Evolutionary conservation across 1,140 invertebrate genomes (phyloP).

Genomic region (Achroia grisella): DNA sequence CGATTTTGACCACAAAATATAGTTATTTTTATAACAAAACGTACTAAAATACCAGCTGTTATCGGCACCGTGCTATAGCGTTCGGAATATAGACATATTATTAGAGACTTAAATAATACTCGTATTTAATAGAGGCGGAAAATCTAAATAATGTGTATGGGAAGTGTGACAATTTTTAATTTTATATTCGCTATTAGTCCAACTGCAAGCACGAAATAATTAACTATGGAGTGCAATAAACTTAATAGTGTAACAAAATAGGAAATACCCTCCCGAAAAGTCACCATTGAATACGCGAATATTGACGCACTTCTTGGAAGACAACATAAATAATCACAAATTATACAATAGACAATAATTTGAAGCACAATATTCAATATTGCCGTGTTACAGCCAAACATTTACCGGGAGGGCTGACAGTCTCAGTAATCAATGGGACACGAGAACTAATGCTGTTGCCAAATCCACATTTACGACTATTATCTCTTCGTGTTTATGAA

Average conservation of each 20-base stretch:
- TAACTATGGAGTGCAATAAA: slow-evolving; percentile 55
- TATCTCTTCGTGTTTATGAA: no score
- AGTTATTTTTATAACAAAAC: no score
- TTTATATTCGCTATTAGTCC: neutral
- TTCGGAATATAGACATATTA: no score
- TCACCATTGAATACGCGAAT: slow-evolving; percentile 29
- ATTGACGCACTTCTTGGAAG: slow-evolving; percentile 58
- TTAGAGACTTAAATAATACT: no score
- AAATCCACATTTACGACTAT: neutral
- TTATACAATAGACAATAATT: slow-evolving; percentile 11
- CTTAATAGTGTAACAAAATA: slow-evolving; percentile 62
- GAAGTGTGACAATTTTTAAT: no score
- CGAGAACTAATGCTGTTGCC: slow-evolving; percentile 9
- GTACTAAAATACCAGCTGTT: no score
- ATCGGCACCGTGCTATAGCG: no score
- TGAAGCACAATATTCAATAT: slow-evolving; percentile 3
- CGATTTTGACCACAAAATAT: no score
- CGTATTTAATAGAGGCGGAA: no score
- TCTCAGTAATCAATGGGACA: slow-evolving; percentile 26
- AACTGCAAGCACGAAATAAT: slow-evolving; percentile 14
- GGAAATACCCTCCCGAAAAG: slow-evolving; percentile 55
- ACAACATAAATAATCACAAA: slow-evolving; percentile 40
- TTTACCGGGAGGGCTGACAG: slow-evolving; percentile 37
- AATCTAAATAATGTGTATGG: no score
- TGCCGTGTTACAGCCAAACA: slow-evolving; percentile 5